Evolutionary conservation across 2,113 vertebrate species (phyloP), one percentile per base, ranked within the genome.

Genomic region (Syrmaticus mikado): DNA sequence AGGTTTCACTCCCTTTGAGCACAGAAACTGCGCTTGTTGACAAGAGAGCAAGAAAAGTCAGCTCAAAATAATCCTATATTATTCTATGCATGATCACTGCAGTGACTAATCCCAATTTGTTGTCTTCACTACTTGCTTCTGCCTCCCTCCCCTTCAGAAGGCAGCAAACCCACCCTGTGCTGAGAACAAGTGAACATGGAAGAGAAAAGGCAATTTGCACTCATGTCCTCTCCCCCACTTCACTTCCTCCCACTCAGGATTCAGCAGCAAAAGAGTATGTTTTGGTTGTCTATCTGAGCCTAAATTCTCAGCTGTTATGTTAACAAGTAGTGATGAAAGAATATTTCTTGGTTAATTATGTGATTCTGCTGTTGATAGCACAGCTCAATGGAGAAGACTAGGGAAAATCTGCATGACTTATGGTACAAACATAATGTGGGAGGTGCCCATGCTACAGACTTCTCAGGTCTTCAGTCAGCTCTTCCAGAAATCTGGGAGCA

Each of bases 201-300:
- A 40, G 78, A 92, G 53, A 92, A 89, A 82, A 73, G 24, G 79
- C 78, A 91, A 85, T 89, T 91, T 91, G 71, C 80, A 25, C 67
- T 85, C 53, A 10, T 19, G 53, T 66, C 62, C 48, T 85, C 79
- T 87, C 72, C 58, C 20, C n/a, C 28, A 62, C 30, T 41, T 18
- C 0, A 0, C 27, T 62, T 70, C 92, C 82, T 94, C 93, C 87
- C 79, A 77, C 90, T 85, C 50, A 38, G 28, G 75, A 67, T 34
- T 65, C 81, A 41, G 30, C 4, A 66, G 79, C 36, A 62, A 70
- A 71, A 65, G 64, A 74, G 55, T 38, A 28, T 81, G 72, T 87
- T 96, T 94, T 91, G 67, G 25, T 74, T 95, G 67, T 24, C 58
- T 22, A 32, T 87, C 21, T 80, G 38, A 94, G 79, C 32, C 82